phyloP scores from a whole-genome alignment of 2,113 vertebrate genomes.

The Aramus guarauna region DNA sequence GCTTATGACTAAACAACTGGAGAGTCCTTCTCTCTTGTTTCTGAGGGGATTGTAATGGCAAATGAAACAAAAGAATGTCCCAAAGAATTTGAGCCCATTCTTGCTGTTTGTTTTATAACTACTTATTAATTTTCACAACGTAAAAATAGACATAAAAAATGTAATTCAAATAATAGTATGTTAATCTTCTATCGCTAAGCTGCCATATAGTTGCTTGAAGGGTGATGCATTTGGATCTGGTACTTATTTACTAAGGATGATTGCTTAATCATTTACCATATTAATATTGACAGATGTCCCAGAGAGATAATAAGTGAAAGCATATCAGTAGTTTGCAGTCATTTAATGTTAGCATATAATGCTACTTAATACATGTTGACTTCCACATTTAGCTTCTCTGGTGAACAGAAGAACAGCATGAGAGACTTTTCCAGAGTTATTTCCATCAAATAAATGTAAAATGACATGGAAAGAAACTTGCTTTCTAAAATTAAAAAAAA shows the following conservation, averaged over 20 bases:
- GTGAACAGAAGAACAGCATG: background rate
- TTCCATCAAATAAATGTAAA: background rate
- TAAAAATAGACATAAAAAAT: constrained; percentile 35
- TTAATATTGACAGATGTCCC: constrained; percentile 70
- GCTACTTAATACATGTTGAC: background rate
- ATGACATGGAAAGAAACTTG: background rate
- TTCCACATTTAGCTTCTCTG: background rate
- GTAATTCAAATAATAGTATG: constrained; percentile 42
- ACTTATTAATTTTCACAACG: constrained; percentile 31
- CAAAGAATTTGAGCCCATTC: background rate
- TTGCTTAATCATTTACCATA: constrained; percentile 52
- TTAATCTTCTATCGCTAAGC: constrained; percentile 36
- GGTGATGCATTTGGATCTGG: constrained; percentile 27
- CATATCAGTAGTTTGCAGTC: constrained; percentile 40
- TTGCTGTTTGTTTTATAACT: background rate
- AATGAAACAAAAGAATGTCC: background rate
- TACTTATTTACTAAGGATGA: constrained; percentile 34
- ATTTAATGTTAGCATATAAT: constrained; percentile 32
- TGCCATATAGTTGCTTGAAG: constrained; percentile 45
- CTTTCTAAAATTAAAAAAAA: background rate
- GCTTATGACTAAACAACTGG: background rate
- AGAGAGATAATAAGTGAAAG: constrained; percentile 47
- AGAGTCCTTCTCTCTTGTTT: background rate
- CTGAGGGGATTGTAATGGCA: background rate
- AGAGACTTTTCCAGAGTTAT: background rate